Conservation (phyloP, 1,140 invertebrate genomes). For the Danaus melanippus region DNA sequence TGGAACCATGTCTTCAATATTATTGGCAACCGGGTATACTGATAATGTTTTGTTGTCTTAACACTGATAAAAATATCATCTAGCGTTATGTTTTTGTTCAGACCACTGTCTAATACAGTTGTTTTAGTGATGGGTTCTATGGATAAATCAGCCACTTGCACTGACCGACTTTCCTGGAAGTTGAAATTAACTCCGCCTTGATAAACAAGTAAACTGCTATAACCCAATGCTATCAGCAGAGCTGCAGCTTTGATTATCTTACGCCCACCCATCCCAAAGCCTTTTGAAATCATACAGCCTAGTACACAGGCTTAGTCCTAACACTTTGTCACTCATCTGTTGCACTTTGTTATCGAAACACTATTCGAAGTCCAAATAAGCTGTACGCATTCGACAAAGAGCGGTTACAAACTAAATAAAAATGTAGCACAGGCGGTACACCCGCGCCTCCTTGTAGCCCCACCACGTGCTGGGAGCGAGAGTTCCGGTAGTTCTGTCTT, state of each 20-base stretch:
- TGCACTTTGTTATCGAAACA: constrained; percentile 56
- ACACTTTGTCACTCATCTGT: constrained; percentile 65
- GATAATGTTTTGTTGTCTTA: constrained; percentile 93
- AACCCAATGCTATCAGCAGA: constrained; percentile 66
- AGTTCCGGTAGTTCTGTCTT: constrained; percentile 28
- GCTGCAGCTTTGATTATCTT: constrained; percentile 58
- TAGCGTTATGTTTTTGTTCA: constrained; percentile 79
- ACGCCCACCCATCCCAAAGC: constrained; percentile 72
- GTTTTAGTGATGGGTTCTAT: constrained; percentile 57
- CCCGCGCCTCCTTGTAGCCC: constrained; percentile 48
- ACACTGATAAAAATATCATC: constrained; percentile 95
- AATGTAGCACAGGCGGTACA: constrained; percentile 63
- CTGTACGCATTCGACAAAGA: constrained; percentile 27
- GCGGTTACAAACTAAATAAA: constrained; percentile 68
- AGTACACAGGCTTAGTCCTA: constrained; percentile 41
- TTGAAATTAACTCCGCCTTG: constrained; percentile 72
- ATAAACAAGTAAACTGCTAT: constrained; percentile 77
- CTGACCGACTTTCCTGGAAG: constrained; percentile 69
- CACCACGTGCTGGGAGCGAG: constrained; percentile 58
- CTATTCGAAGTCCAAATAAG: constrained; percentile 25
- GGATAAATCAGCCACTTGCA: constrained; percentile 53
- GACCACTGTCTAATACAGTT: constrained; percentile 70
- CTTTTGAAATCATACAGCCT: constrained; percentile 60
- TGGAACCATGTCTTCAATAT: constrained; percentile 95
- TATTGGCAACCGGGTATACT: constrained; percentile 85